These are phyloP conservation scores for Scaptomyza caliginosa DNA, from an alignment of 2,888 invertebrate species.

Conservation along the genomic window DNA sequence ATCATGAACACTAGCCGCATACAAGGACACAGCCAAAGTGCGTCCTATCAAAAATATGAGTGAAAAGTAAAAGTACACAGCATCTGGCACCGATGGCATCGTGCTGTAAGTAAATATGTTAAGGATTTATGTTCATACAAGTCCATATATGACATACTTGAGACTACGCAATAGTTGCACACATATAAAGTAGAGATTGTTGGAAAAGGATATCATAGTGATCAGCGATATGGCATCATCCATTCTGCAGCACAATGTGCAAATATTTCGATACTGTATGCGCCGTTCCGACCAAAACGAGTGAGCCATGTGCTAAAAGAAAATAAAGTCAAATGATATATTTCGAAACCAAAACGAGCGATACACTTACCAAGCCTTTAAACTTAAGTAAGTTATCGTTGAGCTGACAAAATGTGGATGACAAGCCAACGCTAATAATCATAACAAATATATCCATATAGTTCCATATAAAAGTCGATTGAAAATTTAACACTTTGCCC, in stretches of 20 bases:
- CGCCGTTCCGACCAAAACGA: slow-evolving; percentile 85
- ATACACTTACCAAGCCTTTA: slow-evolving; percentile 84
- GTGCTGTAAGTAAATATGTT: slow-evolving; percentile 56
- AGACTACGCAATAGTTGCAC: slow-evolving; percentile 86
- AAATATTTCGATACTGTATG: slow-evolving; percentile 85
- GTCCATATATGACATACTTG: slow-evolving; percentile 73
- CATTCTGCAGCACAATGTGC: slow-evolving; percentile 85
- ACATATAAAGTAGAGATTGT: slow-evolving; percentile 86
- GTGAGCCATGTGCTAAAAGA: slow-evolving; percentile 73
- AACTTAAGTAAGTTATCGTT: slow-evolving; percentile 85
- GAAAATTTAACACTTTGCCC: slow-evolving; percentile 85
- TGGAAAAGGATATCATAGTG: slow-evolving; percentile 85
- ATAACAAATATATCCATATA: slow-evolving; percentile 90
- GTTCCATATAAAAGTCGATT: slow-evolving; percentile 89
- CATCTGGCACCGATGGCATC: slow-evolving; percentile 82
- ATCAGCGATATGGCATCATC: slow-evolving; percentile 85
- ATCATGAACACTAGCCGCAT: slow-evolving; percentile 86
- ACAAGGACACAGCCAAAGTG: slow-evolving; percentile 86
- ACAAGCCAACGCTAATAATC: slow-evolving; percentile 88
- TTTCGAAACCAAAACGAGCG: background rate
- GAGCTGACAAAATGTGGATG: slow-evolving; percentile 87
- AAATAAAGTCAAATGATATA: background rate
- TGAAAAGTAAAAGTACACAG: slow-evolving; percentile 86
- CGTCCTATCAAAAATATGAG: slow-evolving; percentile 86
- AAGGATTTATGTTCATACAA: background rate